Base-by-base conservation (phyloP, 2,888 invertebrate species). In the Melanostoma mellinum region DNA sequence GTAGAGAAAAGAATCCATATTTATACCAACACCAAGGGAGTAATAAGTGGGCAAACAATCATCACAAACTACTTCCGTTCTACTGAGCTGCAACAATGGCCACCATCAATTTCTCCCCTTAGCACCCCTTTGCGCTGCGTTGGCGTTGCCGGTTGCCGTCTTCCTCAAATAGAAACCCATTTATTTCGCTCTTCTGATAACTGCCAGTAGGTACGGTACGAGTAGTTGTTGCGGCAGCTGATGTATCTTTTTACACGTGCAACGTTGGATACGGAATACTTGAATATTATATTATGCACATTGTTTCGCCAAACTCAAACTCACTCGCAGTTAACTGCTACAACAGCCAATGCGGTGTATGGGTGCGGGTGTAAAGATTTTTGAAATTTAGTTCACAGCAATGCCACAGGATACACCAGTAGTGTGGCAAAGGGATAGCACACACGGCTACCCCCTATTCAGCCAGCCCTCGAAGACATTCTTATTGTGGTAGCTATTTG, bases 11-110 rank as follows among this genome's bases (percentile, higher is more conserved):
- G 9, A 35, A 35, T 33, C 53, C 33, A 44, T 65, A 65, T 60
- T 60, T 60, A 46, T 46, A 46, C 1, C 4, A 33, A 20, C 33
- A 36, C 42, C 40, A 50, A 32, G 38, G 30, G 61, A 71, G 75
- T 76, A 71, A 76, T 77, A 82, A 74, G 78, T 69, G 63, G 58
- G 69, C 79, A 84, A 79, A 79, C 79, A 84, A 84, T 79, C 69
- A 79, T 63, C 48, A 79, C 78, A 73, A 84, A 82, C 82, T 78
- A 82, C 78, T 78, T 79, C 79, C 78, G 74, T 79, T 78, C 68
- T 48, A 58, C 36, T 71, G 69, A 50, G 40, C 40, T 44, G n/a
- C 52, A 69, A 74, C 69, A 74, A 78, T 74, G 73, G 77, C 38
- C 55, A 53, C 42, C 42, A 6, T 38, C 4, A 20, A 20, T 20